A percentile compares a stretch with the other conserved stretches of the same genome.
These are phyloP conservation scores for Myoxocephalus aenaeus DNA, from an alignment of 2,797 vertebrate genomes.

Conservation along the genomic window DNA sequence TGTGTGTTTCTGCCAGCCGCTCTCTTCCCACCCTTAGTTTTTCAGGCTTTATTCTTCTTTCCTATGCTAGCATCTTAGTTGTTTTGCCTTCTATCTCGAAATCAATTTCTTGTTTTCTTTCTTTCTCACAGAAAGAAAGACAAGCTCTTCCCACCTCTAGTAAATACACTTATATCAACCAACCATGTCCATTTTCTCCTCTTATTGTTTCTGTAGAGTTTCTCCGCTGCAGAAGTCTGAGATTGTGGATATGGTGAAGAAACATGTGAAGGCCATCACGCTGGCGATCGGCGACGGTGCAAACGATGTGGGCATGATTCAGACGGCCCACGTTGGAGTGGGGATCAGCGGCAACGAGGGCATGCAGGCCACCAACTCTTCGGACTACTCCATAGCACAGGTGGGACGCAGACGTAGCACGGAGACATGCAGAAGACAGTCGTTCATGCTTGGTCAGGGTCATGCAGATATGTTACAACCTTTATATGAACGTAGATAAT, in stretches of 20 bases:
- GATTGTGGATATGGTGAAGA: slow-evolving; percentile 99
- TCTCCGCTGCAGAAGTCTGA: slow-evolving; percentile 99
- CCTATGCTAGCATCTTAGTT: neutral
- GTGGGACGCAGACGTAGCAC: slow-evolving; percentile 69
- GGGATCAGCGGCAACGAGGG: slow-evolving; percentile 99
- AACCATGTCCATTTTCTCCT: neutral
- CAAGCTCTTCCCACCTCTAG: neutral
- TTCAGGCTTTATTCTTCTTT: slow-evolving; percentile 26
- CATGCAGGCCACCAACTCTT: slow-evolving; percentile 99
- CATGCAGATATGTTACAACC: slow-evolving; percentile 13
- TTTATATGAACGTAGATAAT: slow-evolving; percentile 28
- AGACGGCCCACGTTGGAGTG: slow-evolving; percentile 97
- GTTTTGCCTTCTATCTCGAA: neutral
- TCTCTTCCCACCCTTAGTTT: slow-evolving; percentile 28
- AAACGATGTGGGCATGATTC: slow-evolving; percentile 99
- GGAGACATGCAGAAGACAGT: slow-evolving; percentile 7
- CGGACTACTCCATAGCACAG: slow-evolving; percentile 98
- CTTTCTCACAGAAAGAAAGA: neutral
- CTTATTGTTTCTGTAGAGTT: slow-evolving; percentile 83
- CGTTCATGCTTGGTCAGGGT: neutral
- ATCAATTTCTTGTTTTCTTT: slow-evolving; percentile 3
- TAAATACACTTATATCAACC: slow-evolving; percentile 24
- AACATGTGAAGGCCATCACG: slow-evolving; percentile 97
- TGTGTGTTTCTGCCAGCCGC: slow-evolving; percentile 26
- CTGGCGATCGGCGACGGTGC: slow-evolving; percentile 98